Conservation (phyloP, 2,113 vertebrate genomes). For the Perccottus glenii region DNA sequence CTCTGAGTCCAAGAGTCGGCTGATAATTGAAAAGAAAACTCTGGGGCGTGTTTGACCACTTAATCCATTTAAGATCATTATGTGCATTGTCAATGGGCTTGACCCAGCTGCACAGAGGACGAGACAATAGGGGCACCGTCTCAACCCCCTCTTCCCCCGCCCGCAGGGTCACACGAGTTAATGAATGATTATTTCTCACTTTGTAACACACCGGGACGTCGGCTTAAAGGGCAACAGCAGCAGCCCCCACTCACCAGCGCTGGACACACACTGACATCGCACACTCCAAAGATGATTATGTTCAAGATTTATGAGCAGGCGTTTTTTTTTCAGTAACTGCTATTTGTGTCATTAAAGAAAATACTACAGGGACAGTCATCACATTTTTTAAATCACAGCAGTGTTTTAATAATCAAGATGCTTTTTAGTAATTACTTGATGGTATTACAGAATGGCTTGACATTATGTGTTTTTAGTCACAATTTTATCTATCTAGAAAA, state of each 20-base stretch:
- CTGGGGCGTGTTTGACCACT: slow-evolving; percentile 71
- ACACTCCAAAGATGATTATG: neutral
- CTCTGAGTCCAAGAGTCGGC: slow-evolving; percentile 54
- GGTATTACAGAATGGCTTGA: neutral
- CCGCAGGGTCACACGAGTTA: slow-evolving; percentile 75
- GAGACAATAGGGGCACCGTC: slow-evolving; percentile 65
- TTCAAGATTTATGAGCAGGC: neutral
- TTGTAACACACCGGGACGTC: slow-evolving; percentile 77
- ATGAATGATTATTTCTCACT: slow-evolving; percentile 86
- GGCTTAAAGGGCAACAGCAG: slow-evolving; percentile 59
- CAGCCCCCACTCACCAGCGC: neutral
- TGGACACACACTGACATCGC: neutral
- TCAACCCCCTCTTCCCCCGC: slow-evolving; percentile 19
- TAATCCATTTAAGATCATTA: slow-evolving; percentile 85
- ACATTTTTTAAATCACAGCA: too few relatives aligned
- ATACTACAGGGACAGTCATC: too few relatives aligned
- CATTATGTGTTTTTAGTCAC: neutral
- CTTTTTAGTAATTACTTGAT: neutral
- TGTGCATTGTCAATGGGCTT: slow-evolving; percentile 74
- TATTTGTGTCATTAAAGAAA: too few relatives aligned
- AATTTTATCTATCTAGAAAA: too few relatives aligned
- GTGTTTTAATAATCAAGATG: too few relatives aligned
- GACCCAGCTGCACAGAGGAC: slow-evolving; percentile 75
- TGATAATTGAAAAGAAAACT: slow-evolving; percentile 83
- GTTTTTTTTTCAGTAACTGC: neutral